phyloP scores from a whole-genome alignment of 2,888 invertebrate genomes.

The Sylvicola cinctus region DNA sequence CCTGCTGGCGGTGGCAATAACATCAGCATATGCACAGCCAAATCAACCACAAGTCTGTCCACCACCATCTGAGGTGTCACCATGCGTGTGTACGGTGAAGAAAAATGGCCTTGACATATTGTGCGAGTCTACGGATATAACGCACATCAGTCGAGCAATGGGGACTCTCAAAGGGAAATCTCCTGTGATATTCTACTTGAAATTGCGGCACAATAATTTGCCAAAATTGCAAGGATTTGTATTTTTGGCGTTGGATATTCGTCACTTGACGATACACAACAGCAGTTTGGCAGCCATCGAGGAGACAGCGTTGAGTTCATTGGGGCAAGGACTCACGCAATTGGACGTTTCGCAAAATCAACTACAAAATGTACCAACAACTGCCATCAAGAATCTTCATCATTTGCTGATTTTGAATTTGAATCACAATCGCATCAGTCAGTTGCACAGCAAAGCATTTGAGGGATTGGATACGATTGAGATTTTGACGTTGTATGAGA shows the following conservation, averaged over 20 bases:
- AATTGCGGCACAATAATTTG: slow-evolving; percentile 66
- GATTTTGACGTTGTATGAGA: slow-evolving; percentile 72
- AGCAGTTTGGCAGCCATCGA: slow-evolving; percentile 75
- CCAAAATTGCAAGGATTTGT: slow-evolving; percentile 71
- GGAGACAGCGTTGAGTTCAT: slow-evolving; percentile 68
- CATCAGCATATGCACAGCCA: slow-evolving; percentile 4
- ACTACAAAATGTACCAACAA: slow-evolving; percentile 56
- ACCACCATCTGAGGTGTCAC: slow-evolving; percentile 47
- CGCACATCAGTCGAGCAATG: slow-evolving; percentile 63
- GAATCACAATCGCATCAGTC: slow-evolving; percentile 69
- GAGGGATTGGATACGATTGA: slow-evolving; percentile 71
- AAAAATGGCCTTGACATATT: slow-evolving; percentile 75
- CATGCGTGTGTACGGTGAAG: slow-evolving; percentile 68
- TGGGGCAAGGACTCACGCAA: slow-evolving; percentile 71
- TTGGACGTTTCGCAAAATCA: slow-evolving; percentile 76
- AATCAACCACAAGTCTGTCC: slow-evolving; percentile 44
- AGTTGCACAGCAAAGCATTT: slow-evolving; percentile 62
- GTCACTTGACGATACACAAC: slow-evolving; percentile 73
- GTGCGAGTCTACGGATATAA: slow-evolving; percentile 69
- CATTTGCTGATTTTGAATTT: slow-evolving; percentile 70
- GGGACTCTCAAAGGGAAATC: slow-evolving; percentile 58
- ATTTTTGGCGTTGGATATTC: slow-evolving; percentile 70
- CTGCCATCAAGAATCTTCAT: slow-evolving; percentile 58
- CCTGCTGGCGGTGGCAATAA: too few species aligned
- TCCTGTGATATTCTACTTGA: slow-evolving; percentile 69